Percentiles rank a stretch among this genome's conserved stretches.
phyloP scores from a whole-genome alignment of 2,113 vertebrate genomes.

The Dendrocopos noguchii region DNA sequence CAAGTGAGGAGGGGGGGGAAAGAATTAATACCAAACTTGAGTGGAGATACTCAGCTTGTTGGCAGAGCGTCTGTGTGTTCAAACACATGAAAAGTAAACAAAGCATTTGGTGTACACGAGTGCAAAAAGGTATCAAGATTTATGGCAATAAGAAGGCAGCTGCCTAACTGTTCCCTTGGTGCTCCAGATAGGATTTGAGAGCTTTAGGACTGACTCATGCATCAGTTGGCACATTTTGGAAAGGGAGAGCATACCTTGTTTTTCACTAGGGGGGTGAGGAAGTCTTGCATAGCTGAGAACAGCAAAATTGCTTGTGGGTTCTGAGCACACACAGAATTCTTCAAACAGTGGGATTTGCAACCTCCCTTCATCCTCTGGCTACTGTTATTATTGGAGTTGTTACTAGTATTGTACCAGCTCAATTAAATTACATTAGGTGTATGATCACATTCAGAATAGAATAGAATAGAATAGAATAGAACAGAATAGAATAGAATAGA shows the following conservation, averaged over 20 bases:
- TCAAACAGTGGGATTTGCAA: neutral
- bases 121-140: slow-evolving; percentile 61
- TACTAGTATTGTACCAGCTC: neutral
- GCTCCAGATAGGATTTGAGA: slow-evolving; percentile 32
- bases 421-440: neutral
- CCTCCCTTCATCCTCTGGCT: neutral
- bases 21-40: slow-evolving; percentile 1
- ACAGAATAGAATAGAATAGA: too few species aligned
- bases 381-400: neutral
- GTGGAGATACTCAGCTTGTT: slow-evolving; percentile 43
- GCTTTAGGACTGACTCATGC: slow-evolving; percentile 14
- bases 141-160: slow-evolving; percentile 46
- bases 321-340: neutral
- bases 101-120: slow-evolving; percentile 51
- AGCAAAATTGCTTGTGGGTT: neutral
- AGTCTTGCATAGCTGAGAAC: neutral
- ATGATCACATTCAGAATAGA: neutral
- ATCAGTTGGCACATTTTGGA: slow-evolving; percentile 27
- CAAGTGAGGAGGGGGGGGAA: slow-evolving; percentile 14
- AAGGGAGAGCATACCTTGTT: neutral
- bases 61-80: slow-evolving; percentile 24
- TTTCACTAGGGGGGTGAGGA: neutral
- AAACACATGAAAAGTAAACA: slow-evolving; percentile 64
- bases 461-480: too few species aligned
- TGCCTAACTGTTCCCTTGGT: slow-evolving; percentile 35